Conservation (phyloP, 2,888 invertebrate species). For the Eupithecia subfuscata region DNA sequence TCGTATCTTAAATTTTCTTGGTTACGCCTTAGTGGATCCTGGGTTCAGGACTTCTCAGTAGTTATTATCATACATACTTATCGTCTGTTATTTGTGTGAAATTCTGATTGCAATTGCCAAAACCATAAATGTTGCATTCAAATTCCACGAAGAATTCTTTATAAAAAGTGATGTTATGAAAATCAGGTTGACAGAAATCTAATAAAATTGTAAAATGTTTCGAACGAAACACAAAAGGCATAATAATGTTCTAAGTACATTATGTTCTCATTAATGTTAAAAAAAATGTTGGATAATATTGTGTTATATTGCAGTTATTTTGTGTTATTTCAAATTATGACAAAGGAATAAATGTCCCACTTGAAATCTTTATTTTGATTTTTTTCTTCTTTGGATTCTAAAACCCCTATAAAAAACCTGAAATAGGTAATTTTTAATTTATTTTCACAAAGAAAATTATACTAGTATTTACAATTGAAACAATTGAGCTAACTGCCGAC, state of each 20-base stretch:
- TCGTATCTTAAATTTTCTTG: not conserved
- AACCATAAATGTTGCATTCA: not conserved
- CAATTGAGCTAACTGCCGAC: too few relatives aligned
- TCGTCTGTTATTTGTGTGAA: not conserved
- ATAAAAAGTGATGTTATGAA: not conserved
- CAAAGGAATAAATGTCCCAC: constrained; percentile 37
- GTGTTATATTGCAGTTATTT: constrained; percentile 8
- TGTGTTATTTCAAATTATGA: constrained; percentile 33
- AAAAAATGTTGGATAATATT: constrained; percentile 1
- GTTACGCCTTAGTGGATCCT: not conserved
- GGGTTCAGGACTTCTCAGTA: not conserved
- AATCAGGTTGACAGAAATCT: not conserved
- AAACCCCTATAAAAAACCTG: not conserved
- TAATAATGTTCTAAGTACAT: constrained; percentile 18
- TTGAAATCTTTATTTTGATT: constrained; percentile 13
- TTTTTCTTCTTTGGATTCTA: constrained; percentile 16
- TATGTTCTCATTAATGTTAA: constrained; percentile 17
- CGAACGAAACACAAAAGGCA: constrained; percentile 16
- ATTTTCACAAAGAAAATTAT: too few relatives aligned
- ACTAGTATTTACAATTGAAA: too few relatives aligned
- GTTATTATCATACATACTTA: not conserved
- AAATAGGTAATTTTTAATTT: too few relatives aligned
- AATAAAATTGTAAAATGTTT: not conserved
- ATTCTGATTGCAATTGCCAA: not conserved
- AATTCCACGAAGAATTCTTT: not conserved